phyloP scores from a whole-genome alignment of 2,113 vertebrate species.

The Scopus umbretta region DNA sequence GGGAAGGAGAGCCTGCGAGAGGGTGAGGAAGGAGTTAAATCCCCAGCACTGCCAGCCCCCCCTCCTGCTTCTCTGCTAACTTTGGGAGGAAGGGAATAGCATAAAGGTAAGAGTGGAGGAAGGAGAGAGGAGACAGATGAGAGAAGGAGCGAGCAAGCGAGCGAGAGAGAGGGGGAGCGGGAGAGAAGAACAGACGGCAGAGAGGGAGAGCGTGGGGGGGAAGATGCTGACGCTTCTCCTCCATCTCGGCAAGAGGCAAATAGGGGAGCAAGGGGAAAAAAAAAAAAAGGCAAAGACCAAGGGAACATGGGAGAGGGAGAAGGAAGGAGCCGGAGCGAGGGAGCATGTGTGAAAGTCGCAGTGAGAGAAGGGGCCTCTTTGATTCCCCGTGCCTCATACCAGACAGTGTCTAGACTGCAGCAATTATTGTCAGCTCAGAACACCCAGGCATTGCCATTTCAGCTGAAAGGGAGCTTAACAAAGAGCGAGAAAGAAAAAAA shows the following conservation, averaged over 20 bases:
- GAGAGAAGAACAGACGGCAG: slow-evolving; percentile 45
- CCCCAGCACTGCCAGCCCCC: neutral
- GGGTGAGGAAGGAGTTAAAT: slow-evolving; percentile 53
- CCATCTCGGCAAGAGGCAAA: neutral
- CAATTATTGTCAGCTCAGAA: slow-evolving; percentile 92
- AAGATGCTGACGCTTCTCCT: slow-evolving; percentile 49
- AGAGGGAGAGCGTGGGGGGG: slow-evolving; percentile 52
- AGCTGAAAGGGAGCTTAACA: slow-evolving; percentile 84
- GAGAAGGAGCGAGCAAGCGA: neutral
- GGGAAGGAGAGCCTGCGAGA: neutral
- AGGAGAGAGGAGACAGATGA: slow-evolving; percentile 51
- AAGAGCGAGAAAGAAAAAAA: slow-evolving; percentile 66
- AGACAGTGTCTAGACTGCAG: slow-evolving; percentile 94
- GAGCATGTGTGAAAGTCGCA: slow-evolving; percentile 68
- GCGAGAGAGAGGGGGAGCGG: neutral
- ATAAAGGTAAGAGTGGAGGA: slow-evolving; percentile 48
- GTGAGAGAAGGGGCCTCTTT: slow-evolving; percentile 70
- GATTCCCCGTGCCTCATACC: slow-evolving; percentile 77
- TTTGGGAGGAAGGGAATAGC: slow-evolving; percentile 62
- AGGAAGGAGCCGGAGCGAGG: slow-evolving; percentile 71
- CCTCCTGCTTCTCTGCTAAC: slow-evolving; percentile 27
- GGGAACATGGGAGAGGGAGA: slow-evolving; percentile 63
- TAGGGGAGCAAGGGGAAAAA: neutral
- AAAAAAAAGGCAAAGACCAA: slow-evolving; percentile 44
- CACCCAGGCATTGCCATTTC: slow-evolving; percentile 86